A percentile compares a stretch with the other conserved stretches of the same genome.
Conservation (phyloP, 2,797 vertebrate genomes). For the Eulemur albifrons region DNA sequence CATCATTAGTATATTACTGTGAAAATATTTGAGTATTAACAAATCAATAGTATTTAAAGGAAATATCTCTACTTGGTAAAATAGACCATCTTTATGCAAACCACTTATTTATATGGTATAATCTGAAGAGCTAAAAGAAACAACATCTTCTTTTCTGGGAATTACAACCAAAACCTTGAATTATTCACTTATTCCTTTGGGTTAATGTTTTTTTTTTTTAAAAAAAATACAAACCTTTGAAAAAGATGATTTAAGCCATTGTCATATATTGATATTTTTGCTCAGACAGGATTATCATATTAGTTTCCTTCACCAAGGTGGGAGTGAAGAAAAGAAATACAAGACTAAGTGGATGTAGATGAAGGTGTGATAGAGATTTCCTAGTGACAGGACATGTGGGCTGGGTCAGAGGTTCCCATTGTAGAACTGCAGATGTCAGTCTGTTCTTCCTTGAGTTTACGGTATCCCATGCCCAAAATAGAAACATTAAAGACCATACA, state of each 20-base stretch:
- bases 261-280: neutral
- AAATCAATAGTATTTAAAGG: neutral
- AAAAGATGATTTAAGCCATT: neutral
- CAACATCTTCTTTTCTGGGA: neutral
- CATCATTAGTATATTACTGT: neutral
- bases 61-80: neutral
- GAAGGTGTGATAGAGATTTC: neutral
- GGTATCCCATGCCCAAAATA: neutral
- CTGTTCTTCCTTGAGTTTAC: neutral
- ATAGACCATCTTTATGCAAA: neutral
- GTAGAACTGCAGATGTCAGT: accelerated
- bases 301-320: neutral
- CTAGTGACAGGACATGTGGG: neutral
- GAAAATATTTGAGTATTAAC: neutral
- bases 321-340: neutral
- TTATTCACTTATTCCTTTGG: neutral
- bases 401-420: neutral
- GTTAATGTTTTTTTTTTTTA: neutral
- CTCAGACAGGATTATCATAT: neutral
- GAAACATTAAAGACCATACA: neutral
- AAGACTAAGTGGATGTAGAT: neutral
- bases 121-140: neutral
- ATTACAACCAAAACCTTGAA: neutral
- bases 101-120: neutral
- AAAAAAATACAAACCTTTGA: neutral